These are phyloP conservation scores for Drosophila trapezifrons DNA, from an alignment of 1,140 invertebrate genomes.

Conservation along the genomic window DNA sequence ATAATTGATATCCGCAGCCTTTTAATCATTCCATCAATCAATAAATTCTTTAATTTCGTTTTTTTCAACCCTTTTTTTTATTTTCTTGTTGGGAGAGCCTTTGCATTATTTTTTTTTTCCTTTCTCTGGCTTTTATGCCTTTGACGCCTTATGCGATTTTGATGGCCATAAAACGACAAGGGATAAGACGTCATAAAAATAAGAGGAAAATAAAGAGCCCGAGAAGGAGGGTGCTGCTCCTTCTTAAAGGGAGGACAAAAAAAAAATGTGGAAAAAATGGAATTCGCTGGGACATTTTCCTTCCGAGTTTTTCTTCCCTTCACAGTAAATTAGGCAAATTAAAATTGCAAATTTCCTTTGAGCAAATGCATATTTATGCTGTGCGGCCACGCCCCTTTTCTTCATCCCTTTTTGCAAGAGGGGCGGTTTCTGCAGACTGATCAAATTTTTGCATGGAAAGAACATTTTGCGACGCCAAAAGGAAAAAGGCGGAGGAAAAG, in stretches of 20 bases:
- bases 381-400: constrained; percentile 21
- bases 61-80: constrained; percentile 6
- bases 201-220: constrained; percentile 9
- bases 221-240: background rate
- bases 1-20: background rate
- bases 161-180: constrained; percentile 64
- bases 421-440: constrained; percentile 15
- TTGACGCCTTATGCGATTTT: constrained; percentile 62
- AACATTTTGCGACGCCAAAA: constrained; percentile 20
- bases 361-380: constrained; percentile 40
- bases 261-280: background rate
- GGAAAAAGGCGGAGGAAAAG: constrained; percentile 14
- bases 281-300: constrained; percentile 11
- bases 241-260: constrained; percentile 7
- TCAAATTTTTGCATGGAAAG: constrained; percentile 7
- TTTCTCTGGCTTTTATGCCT: constrained; percentile 22
- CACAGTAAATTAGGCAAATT: constrained; percentile 54
- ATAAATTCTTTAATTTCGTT: constrained; percentile 32
- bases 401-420: background rate
- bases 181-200: constrained; percentile 67
- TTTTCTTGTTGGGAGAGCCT: background rate
- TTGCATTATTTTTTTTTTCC: background rate
- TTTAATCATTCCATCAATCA: constrained; percentile 51
- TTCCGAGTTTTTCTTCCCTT: constrained; percentile 9
- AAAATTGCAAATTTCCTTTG: constrained; percentile 42